phyloP scores from a whole-genome alignment of 1,140 invertebrate species.

The Drosophila pachea region DNA sequence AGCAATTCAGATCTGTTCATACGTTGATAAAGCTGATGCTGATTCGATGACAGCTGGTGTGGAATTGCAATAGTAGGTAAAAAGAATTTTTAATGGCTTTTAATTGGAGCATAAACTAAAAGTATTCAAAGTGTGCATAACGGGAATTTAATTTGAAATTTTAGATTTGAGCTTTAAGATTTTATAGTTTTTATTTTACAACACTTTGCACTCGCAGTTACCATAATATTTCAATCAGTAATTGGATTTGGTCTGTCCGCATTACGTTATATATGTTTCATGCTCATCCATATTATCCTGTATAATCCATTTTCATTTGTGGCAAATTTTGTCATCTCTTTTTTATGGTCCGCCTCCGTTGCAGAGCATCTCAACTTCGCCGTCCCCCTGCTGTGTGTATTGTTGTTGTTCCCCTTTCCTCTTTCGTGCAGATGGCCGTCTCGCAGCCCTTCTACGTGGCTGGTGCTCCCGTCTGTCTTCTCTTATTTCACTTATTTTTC shows the following conservation, averaged over 20 bases:
- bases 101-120: too few relatives aligned
- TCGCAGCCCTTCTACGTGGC: background rate
- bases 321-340: slow-evolving; percentile 10
- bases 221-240: too few relatives aligned
- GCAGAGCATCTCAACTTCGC: slow-evolving; percentile 48
- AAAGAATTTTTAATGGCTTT: too few relatives aligned
- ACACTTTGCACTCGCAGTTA: too few relatives aligned
- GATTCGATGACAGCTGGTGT: too few relatives aligned
- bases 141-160: too few relatives aligned
- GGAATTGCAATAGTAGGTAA: too few relatives aligned
- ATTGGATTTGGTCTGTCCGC: background rate
- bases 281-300: slow-evolving; percentile 24
- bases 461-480: slow-evolving; percentile 24
- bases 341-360: slow-evolving; percentile 15
- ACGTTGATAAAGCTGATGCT: background rate
- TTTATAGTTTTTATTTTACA: too few relatives aligned
- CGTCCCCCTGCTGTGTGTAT: background rate
- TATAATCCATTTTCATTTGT: slow-evolving; percentile 28
- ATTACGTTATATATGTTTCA: slow-evolving; percentile 12
- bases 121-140: too few relatives aligned
- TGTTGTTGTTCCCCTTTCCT: slow-evolving; percentile 4
- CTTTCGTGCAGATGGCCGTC: background rate
- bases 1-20: background rate
- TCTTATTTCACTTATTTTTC: slow-evolving; percentile 50
- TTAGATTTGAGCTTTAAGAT: too few relatives aligned